Base-by-base conservation (phyloP, 2,797 vertebrate species). In the Orestias chungarensis region DNA sequence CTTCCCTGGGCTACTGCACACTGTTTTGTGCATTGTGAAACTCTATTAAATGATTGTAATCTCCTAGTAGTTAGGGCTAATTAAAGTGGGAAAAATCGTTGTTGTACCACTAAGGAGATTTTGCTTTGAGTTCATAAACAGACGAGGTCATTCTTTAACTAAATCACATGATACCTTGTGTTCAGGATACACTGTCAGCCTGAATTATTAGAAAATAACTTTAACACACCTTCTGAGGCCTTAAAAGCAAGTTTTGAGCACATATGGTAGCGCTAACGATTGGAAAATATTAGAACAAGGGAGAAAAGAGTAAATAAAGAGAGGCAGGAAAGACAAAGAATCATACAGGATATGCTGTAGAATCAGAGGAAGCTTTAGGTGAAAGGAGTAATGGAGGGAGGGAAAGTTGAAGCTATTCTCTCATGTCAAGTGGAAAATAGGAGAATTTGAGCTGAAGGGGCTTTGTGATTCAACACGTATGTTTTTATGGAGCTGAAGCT, bases 11-110 rank as follows among this genome's bases (percentile, higher is more conserved):
- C 62, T 74, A 77, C 75, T 84, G 67, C 55, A 52, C 78, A 70
- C 68, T 82, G 59, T 74, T 85, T 80, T 73, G 69, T 71, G 77
- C 68, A 79, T 83, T 84, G 76, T 84, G 73, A 54, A 40, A 85
- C 75, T 77, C 81, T 82, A 77, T 87, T 87, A 88, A 90, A 87
- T 88, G 86, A 79, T 79, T 79, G 64, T 83, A 88, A 91, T 89
- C 90, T 84, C 57, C 42, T 43, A 81, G 69, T 88, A 83, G 87
- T 91, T 84, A 82, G 79, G 70, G 62, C 81, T 91, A 87, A 89
- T 92, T 89, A 91, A 89, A 72, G 35, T 66, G 71, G 54, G 74
- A 46, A 68, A 70, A 69, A 52, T 71, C 31, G 54, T 74, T 29
- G 52, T 20, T 50, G 46, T 25, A 47, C 44, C 17, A 23, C 54